Base-by-base conservation (phyloP, 2,797 vertebrate species). In the Lindbergichthys nudifrons region DNA sequence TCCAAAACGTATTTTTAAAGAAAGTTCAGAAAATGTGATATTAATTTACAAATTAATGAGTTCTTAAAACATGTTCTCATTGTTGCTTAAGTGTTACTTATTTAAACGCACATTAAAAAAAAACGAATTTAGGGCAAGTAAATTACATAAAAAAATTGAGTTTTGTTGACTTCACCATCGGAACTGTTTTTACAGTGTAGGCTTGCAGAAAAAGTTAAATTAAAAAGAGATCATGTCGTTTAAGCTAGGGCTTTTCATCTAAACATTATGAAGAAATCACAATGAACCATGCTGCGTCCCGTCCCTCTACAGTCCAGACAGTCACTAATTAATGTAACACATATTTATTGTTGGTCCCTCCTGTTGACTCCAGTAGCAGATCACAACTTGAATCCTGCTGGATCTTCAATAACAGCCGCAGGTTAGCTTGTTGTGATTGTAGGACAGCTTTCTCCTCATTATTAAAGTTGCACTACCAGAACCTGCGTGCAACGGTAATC, bases 401-500 rank as follows among this genome's bases (percentile, higher is more conserved):
- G 64, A 45, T 60, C 48, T 71, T 62, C 50, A 50, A 67, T 78
- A 56, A 45, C 26, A 59, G 46, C 30, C 2, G 2, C 57, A 23
- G 30, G 50, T 70, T 63, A 36, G 54, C 26, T 71, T 26, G 53
- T 58, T 63, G 43, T 71, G 66, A 69, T 63, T 21, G 10, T 23
- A 56, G 47, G 46, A 51, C 51, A n/a, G 64, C 26, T 48, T 58
- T 51, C 19, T 69, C 23, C 26, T 6, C 18, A 14, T 73, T 48
- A 71, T 70, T 63, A 30, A 81, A 18, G 46, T 42, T 68, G 45
- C 68, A 56, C 65, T 23, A 46, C 42, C 60, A 50, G 61, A 68
- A 59, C 76, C 72, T 70, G 66, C 83, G 62, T 73, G 80, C 72
- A 76, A 80, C 57, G 12, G 57, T 81, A 71, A 89, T 88, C 86